Percentiles rank a stretch among this genome's conserved stretches.
Evolutionary conservation across 2,888 invertebrate genomes (phyloP).

Genomic region (Macrosoma leucophasiata): DNA sequence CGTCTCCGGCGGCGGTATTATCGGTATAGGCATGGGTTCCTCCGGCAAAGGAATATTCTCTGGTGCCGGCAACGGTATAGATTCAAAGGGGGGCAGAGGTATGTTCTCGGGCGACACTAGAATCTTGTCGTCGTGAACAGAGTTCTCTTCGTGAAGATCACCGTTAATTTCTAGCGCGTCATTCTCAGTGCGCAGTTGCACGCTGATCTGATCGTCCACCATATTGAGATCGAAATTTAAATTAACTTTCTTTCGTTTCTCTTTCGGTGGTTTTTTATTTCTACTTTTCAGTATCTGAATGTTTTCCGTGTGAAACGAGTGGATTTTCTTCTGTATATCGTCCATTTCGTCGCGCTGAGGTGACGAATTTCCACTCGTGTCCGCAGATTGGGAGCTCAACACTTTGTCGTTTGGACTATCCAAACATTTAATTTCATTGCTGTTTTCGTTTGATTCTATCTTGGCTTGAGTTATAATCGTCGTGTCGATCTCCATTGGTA

Average conservation of each 20-base stretch:
- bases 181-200: slow-evolving; percentile 60
- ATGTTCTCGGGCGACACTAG: slow-evolving; percentile 60
- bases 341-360: slow-evolving; percentile 74
- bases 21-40: slow-evolving; percentile 47
- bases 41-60: slow-evolving; percentile 59
- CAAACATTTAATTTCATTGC: slow-evolving; percentile 42
- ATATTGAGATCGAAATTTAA: slow-evolving; percentile 71
- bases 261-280: slow-evolving; percentile 73
- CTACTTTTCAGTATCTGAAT: slow-evolving; percentile 77
- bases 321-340: slow-evolving; percentile 77
- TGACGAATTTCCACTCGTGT: slow-evolving; percentile 68
- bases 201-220: slow-evolving; percentile 70
- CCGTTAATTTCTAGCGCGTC: slow-evolving; percentile 54
- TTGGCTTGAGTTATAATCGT: slow-evolving; percentile 54
- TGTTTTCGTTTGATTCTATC: slow-evolving; percentile 47
- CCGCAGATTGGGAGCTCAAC: slow-evolving; percentile 58
- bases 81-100: slow-evolving; percentile 60
- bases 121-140: slow-evolving; percentile 43
- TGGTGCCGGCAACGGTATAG: slow-evolving; percentile 59
- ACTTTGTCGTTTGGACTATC: slow-evolving; percentile 57
- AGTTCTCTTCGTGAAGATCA: slow-evolving; percentile 51
- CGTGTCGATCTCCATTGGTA: slow-evolving; percentile 66
- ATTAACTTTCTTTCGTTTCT: slow-evolving; percentile 72
- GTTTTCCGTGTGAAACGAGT: slow-evolving; percentile 79
- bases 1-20: slow-evolving; percentile 50